Evolutionary conservation across 2,797 vertebrate genomes (phyloP), one percentile per base, ranked within the genome.

Genomic region (Spinibarbus caldwelli): DNA sequence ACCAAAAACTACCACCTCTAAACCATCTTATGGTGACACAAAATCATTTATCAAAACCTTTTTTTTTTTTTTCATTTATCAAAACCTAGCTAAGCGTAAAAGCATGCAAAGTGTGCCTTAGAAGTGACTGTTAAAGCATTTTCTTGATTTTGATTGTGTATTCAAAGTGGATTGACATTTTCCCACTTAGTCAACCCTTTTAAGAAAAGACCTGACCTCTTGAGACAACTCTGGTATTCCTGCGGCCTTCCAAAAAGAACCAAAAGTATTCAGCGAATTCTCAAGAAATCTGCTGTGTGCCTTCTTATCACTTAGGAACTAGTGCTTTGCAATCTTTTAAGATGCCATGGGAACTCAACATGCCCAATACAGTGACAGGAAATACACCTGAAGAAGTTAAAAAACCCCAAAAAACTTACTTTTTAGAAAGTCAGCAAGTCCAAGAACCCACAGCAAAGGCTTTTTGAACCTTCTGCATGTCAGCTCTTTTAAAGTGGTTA

Each of bases 401-500:
- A 47, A 47, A 5, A 49, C n/a, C n/a, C n/a, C n/a, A 67, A n/a
- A 49, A 23, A 57, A n/a, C 14, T 36, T 36, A 75, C 72, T 41
- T 77, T 77, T 77, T 19, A 38, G 19, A 31, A 77, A 70, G 36
- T 70, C 64, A 77, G 59, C 82, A 76, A n/a, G 78, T 83, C 66
- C 83, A 75, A 84, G 23, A 66, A 62, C 67, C 70, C 67, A 82
- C 73, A 68, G 47, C 8, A 64, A 78, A 72, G 26, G 52, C 9
- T 47, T 73, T 79, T 86, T 66, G 31, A 78, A 43, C 43, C 47
- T 36, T 78, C 45, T 79, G 43, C 76, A 47, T 54, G 57, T 83
- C 82, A 73, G 70, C 59, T 72, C 67, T 79, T 78, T 85, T 68
- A 59, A 80, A 80, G 70, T 67, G 49, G 83, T 67, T 41, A 75